Conservation (phyloP, 2,797 vertebrate species). For the Thunnus albacares region DNA sequence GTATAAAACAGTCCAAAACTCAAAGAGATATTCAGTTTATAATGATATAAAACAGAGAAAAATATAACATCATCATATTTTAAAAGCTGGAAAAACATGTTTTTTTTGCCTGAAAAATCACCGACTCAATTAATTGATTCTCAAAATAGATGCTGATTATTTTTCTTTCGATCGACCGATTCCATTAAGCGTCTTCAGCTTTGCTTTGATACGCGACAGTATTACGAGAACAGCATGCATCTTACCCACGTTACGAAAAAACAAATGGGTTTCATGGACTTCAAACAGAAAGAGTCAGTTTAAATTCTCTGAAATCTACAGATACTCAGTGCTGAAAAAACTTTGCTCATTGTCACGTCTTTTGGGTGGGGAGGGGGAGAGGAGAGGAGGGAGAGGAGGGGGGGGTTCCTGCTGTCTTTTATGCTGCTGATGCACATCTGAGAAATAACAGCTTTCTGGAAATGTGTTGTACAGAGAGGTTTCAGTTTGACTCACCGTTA, state of each 20-base stretch:
- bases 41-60: too few relatives aligned
- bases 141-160: too few relatives aligned
- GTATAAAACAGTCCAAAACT: too few relatives aligned
- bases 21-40: too few relatives aligned
- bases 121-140: too few relatives aligned
- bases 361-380: too few relatives aligned
- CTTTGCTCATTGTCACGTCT: background rate
- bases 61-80: too few relatives aligned
- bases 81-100: too few relatives aligned
- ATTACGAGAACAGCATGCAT: background rate
- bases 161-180: too few relatives aligned
- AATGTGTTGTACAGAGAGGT: background rate
- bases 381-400: background rate
- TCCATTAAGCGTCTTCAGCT: too few relatives aligned
- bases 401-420: background rate
- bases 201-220: background rate
- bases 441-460: background rate
- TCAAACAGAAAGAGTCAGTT: background rate
- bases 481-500: constrained; percentile 17
- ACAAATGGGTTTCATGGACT: background rate
- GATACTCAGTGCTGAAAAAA: background rate
- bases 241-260: background rate
- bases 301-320: background rate
- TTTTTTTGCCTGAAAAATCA: too few relatives aligned
- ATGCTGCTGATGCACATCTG: background rate